Evolutionary conservation across 2,113 vertebrate genomes (phyloP).

Genomic region (Rhinoptilus africanus): DNA sequence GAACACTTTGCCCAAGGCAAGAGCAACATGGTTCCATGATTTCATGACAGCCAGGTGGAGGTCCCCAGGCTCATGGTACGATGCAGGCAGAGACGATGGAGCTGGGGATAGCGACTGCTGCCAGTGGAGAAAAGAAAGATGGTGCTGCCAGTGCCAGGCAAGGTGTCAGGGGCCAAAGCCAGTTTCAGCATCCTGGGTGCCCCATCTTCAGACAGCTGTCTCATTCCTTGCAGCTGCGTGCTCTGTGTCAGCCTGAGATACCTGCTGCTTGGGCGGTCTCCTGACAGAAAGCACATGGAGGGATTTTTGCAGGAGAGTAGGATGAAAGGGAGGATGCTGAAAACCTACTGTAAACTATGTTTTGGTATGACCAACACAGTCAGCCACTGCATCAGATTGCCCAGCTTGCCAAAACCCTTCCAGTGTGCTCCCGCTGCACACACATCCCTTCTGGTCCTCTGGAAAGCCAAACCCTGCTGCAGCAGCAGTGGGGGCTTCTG

Average conservation of each 20-base stretch:
- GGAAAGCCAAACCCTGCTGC: not conserved
- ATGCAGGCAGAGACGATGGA: fast-evolving
- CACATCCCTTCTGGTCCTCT: fast-evolving
- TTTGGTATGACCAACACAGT: not conserved
- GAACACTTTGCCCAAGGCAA: not conserved
- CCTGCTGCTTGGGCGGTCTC: not conserved
- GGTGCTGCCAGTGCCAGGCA: not conserved
- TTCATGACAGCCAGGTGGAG: not conserved
- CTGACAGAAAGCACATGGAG: not conserved
- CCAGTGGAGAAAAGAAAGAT: not conserved
- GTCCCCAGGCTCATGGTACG: fast-evolving
- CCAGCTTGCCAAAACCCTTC: fast-evolving
- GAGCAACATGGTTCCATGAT: fast-evolving
- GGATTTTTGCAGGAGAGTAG: not conserved
- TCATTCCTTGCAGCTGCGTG: fast-evolving
- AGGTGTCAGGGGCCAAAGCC: fast-evolving
- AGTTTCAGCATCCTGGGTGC: not conserved
- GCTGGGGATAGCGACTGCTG: fast-evolving
- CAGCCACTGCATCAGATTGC: fast-evolving
- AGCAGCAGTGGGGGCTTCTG: fast-evolving
- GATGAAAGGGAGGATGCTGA: not conserved
- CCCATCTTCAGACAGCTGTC: fast-evolving
- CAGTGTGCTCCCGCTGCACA: too few species aligned
- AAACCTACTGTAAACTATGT: not conserved
- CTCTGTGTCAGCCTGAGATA: fast-evolving